Conservation (phyloP, 2,113 vertebrate species). For the Philantomba maxwellii region DNA sequence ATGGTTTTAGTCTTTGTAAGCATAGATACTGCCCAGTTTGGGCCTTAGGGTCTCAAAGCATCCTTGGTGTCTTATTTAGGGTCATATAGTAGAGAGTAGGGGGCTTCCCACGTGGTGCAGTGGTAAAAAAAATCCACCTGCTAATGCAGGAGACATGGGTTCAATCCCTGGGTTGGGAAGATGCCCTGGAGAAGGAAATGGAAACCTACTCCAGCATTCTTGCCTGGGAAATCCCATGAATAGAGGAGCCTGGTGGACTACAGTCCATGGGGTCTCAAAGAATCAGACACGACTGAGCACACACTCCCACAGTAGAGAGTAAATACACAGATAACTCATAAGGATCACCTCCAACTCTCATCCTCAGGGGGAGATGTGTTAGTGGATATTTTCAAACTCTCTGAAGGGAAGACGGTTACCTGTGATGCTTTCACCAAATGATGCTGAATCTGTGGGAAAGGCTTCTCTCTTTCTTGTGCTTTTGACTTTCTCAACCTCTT, state of each 20-base stretch:
- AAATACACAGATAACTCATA: background rate
- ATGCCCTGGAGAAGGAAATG: background rate
- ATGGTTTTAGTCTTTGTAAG: background rate
- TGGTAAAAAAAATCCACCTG: background rate
- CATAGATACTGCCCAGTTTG: background rate
- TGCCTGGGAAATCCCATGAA: background rate
- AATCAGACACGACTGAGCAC: background rate
- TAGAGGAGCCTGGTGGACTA: background rate
- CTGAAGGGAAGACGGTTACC: background rate
- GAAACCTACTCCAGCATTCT: background rate
- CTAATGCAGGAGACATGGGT: background rate
- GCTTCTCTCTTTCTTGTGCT: background rate
- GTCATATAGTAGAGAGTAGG: background rate
- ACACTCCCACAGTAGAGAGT: background rate
- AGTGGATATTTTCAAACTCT: background rate
- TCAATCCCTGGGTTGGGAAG: background rate
- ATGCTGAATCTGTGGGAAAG: background rate
- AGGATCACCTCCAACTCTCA: background rate
- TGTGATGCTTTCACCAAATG: background rate
- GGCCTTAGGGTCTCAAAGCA: background rate
- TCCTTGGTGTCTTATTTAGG: background rate
- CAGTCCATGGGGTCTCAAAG: background rate
- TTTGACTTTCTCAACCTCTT: background rate
- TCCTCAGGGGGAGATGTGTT: background rate
- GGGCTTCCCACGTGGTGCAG: background rate